Conservation (phyloP, 2,888 invertebrate genomes). For the Chorisops tibialis region DNA sequence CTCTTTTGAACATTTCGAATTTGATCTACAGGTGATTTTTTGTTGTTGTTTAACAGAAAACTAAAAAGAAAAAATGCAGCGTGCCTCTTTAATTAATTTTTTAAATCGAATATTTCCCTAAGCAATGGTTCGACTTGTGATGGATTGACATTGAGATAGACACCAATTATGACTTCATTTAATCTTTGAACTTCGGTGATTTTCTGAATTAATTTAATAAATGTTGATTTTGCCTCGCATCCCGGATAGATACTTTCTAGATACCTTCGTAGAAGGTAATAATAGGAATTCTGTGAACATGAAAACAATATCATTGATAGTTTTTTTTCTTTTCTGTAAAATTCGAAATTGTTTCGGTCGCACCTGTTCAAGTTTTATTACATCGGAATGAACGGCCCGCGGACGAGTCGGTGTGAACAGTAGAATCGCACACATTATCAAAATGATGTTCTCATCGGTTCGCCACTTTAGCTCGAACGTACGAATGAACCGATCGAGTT, state of each 20-base stretch:
- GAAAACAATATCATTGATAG: not conserved
- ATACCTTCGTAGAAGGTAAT: slow-evolving; percentile 80
- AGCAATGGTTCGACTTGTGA: slow-evolving; percentile 86
- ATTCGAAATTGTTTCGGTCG: not conserved
- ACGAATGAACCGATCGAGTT: slow-evolving; percentile 79
- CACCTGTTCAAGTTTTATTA: slow-evolving; percentile 82
- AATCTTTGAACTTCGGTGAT: slow-evolving; percentile 84
- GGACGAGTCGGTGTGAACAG: slow-evolving; percentile 82
- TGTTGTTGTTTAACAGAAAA: no score
- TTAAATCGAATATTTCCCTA: slow-evolving; percentile 93
- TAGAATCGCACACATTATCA: slow-evolving; percentile 86
- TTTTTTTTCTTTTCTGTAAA: not conserved
- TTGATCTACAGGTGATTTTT: no score
- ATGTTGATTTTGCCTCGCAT: slow-evolving; percentile 83
- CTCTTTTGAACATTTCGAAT: no score
- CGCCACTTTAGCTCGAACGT: slow-evolving; percentile 84
- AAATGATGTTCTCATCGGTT: slow-evolving; percentile 82
- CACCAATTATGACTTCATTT: slow-evolving; percentile 87
- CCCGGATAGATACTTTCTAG: slow-evolving; percentile 79
- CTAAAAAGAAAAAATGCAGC: not conserved
- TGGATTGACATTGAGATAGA: slow-evolving; percentile 90
- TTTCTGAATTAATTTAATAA: slow-evolving; percentile 84
- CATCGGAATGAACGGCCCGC: slow-evolving; percentile 77
- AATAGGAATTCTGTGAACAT: slow-evolving; percentile 74
- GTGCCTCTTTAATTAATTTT: slow-evolving; percentile 54